These are phyloP conservation scores for Callopanchax toddi DNA, from an alignment of 2,113 vertebrate genomes.

Conservation along the genomic window DNA sequence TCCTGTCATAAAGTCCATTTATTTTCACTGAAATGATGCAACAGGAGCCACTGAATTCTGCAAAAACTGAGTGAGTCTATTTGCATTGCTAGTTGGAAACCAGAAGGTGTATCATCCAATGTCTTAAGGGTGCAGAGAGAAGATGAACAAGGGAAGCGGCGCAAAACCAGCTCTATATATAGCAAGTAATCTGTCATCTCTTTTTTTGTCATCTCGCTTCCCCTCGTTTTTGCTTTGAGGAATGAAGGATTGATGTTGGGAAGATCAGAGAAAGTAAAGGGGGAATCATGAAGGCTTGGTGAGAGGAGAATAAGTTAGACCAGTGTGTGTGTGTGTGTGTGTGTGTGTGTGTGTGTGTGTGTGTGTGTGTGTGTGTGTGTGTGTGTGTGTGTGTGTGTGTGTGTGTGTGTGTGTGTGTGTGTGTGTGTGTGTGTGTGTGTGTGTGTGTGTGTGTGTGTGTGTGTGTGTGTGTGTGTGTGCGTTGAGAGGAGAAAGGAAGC, in stretches of 20 bases:
- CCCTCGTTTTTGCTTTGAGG: conserved; percentile 65
- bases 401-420: no score
- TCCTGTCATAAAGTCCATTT: background rate
- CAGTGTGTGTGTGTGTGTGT: conserved; percentile 20
- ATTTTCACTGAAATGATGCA: conserved; percentile 22
- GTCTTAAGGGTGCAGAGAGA: conserved; percentile 49
- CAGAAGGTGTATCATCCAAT: conserved; percentile 69
- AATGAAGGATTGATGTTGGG: conserved; percentile 70
- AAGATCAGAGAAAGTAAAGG: conserved; percentile 67
- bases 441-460: no score
- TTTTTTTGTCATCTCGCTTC: conserved; percentile 64
- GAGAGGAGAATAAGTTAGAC: conserved; percentile 39
- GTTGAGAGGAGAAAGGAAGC: conserved; percentile 16
- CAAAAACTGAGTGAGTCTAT: conserved; percentile 37
- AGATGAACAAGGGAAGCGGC: conserved; percentile 65
- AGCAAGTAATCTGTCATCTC: conserved; percentile 76
- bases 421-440: background rate
- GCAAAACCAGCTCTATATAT: conserved; percentile 67
- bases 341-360: conserved; percentile 28
- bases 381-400: no score
- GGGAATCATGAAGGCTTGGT: conserved; percentile 53
- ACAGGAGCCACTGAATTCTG: conserved; percentile 21
- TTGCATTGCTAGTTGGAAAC: conserved; percentile 57
- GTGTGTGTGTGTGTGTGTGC: no score
- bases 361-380: conserved; percentile 3